A percentile compares a stretch with the other conserved stretches of the same genome.
These are phyloP conservation scores for Dendroctonus ponderosae DNA, from an alignment of 1,140 invertebrate genomes.

Conservation along the genomic window DNA sequence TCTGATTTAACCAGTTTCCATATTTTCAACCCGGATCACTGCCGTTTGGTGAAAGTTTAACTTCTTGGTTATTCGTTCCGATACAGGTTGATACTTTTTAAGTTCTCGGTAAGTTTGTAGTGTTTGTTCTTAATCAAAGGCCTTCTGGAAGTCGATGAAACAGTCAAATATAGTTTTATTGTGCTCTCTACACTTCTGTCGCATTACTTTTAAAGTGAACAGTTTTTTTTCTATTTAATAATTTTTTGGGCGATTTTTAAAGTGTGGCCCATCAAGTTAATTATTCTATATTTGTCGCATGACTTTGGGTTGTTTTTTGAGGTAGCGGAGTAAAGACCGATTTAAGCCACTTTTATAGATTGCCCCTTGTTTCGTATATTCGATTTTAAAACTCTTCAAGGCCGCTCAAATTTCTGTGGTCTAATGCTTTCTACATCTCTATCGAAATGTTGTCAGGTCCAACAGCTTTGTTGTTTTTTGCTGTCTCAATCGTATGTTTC, in stretches of 20 bases:
- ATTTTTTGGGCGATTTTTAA: no score
- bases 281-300: no score
- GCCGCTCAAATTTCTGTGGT: not conserved
- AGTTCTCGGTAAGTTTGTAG: not conserved
- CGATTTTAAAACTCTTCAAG: not conserved
- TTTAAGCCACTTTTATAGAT: not conserved
- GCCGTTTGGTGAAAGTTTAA: not conserved
- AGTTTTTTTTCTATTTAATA: not conserved
- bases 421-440: not conserved
- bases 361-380: not conserved
- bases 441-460: not conserved
- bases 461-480: slow-evolving; percentile 2
- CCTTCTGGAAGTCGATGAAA: not conserved
- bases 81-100: not conserved
- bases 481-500: not conserved
- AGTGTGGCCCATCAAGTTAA: no score
- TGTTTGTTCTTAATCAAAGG: not conserved
- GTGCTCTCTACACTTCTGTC: not conserved
- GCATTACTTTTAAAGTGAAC: not conserved
- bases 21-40: not conserved
- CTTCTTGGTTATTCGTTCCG: not conserved
- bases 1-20: not conserved
- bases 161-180: not conserved
- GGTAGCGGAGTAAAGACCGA: no score
- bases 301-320: no score